Percentiles rank a stretch among this genome's conserved stretches.
These are phyloP conservation scores for Amitus sp. DNA, from an alignment of 2,888 invertebrate genomes.

Conservation along the genomic window DNA sequence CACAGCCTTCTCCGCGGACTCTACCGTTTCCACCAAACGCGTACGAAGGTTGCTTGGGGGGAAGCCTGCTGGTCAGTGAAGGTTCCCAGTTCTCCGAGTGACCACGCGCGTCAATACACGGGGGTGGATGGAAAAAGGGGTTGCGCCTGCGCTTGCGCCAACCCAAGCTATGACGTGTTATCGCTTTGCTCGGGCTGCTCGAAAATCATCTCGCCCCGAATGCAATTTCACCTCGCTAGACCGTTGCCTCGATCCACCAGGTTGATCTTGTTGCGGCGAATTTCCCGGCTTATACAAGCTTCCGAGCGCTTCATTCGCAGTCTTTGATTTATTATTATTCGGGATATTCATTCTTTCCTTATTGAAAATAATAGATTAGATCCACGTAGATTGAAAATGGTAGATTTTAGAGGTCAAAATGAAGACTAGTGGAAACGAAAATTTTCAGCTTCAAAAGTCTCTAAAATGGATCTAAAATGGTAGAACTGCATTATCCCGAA, in stretches of 20 bases:
- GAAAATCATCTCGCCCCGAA: slow-evolving; percentile 47
- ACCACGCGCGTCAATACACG: slow-evolving; percentile 64
- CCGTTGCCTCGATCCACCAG: slow-evolving; percentile 21
- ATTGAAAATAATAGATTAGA: neutral
- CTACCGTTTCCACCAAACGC: slow-evolving; percentile 40
- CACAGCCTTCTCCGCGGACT: slow-evolving; percentile 51
- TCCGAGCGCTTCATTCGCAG: neutral
- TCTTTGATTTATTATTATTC: neutral
- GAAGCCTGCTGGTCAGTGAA: slow-evolving; percentile 37
- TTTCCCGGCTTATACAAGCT: no score
- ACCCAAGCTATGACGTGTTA: slow-evolving; percentile 19
- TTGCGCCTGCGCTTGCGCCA: slow-evolving; percentile 57
- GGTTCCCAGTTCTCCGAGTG: slow-evolving; percentile 55
- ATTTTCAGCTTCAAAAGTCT: no score
- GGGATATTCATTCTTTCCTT: neutral
- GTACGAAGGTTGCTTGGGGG: slow-evolving; percentile 42
- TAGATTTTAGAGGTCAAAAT: no score
- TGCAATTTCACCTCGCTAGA: slow-evolving; percentile 28
- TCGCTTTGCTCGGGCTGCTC: slow-evolving; percentile 23
- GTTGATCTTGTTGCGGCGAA: no score
- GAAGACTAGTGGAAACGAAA: no score
- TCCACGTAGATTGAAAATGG: no score
- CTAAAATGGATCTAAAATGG: no score
- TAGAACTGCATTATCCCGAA: no score
- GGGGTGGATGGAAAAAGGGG: slow-evolving; percentile 56